Evolutionary conservation across 2,888 invertebrate genomes (phyloP), one percentile per base, ranked within the genome.

Genomic region (Oscheius sp.): DNA sequence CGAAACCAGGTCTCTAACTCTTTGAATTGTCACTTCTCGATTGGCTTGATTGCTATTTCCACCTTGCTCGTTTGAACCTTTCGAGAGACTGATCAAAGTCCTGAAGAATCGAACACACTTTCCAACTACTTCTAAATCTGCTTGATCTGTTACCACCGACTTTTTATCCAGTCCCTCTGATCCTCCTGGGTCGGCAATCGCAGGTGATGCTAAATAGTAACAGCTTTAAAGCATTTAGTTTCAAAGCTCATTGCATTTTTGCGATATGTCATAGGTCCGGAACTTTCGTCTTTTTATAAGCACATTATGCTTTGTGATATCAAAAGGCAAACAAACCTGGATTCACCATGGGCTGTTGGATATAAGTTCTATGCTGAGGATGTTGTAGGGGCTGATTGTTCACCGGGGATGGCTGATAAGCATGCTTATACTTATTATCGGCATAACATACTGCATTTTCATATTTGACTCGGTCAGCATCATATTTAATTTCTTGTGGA

Each of bases 51-150:
- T 29, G 2, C 27, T 29, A 37, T 20, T 37, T 31, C 52, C 25
- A 20, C 23, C n/a, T 23, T 65, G 63, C 3, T 75, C 52, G 37
- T 73, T 39, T 46, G 72, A 69, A 66, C 68, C 23, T 66, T 72
- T 23, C 5, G 80, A 78, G 33, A 81, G 46, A 48, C 71, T 75
- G 2, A 81, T 66, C 8, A 82, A 66, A 5, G 82, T 81, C 52
- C 72, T 75, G 65, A 82, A 73, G 53, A 82, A 82, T 23, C 76
- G 71, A 0, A 79, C 72, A 39, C 80, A 79, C 52, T 78, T 78
- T 12, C 29, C 34, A 10, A 78, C 71, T 5, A 66, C 45, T 6
- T 55, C n/a, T n/a, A n/a, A n/a, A n/a, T n/a, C n/a, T n/a, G n/a
- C n/a, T n/a, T n/a, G n/a, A n/a, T n/a, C n/a, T n/a, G n/a, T n/a